phyloP scores from a whole-genome alignment of 2,797 vertebrate species.

The Ficedula albicollis region DNA sequence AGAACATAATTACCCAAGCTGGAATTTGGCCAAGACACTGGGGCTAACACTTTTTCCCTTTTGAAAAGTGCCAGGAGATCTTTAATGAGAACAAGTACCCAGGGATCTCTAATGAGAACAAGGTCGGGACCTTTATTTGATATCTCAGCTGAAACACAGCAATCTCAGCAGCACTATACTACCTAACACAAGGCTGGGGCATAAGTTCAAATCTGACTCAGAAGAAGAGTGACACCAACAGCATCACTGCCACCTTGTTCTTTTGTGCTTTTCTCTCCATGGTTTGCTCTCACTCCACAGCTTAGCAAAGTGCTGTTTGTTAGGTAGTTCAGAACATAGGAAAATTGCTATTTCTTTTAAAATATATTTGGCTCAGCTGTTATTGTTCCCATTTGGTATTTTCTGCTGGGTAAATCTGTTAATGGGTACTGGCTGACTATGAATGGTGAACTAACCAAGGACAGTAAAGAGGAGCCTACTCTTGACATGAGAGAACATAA shows the following conservation, averaged over 20 bases:
- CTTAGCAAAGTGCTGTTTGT: background rate
- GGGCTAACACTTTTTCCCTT: slow-evolving; percentile 57
- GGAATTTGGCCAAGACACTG: slow-evolving; percentile 65
- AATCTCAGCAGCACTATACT: slow-evolving; percentile 30
- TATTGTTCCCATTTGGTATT: background rate
- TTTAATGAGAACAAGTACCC: slow-evolving; percentile 70
- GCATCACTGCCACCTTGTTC: background rate
- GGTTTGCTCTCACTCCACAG: background rate
- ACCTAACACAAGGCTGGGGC: slow-evolving; percentile 27
- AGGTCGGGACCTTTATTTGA: slow-evolving; percentile 58
- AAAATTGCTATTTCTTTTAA: background rate
- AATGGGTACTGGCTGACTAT: background rate
- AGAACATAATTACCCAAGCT: slow-evolving; percentile 63
- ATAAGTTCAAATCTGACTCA: slow-evolving; percentile 21
- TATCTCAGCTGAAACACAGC: slow-evolving; percentile 62
- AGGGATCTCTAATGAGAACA: slow-evolving; percentile 68
- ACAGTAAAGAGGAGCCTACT: background rate
- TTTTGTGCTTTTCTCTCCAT: background rate
- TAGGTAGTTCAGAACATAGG: background rate
- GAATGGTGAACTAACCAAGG: background rate
- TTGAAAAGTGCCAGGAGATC: slow-evolving; percentile 67
- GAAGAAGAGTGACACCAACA: slow-evolving; percentile 27
- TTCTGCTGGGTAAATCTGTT: background rate
- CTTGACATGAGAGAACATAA: background rate
- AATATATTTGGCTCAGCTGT: background rate